These are phyloP conservation scores for Dinothrombium tinctorium DNA, from an alignment of 1,140 invertebrate species.

Conservation along the genomic window DNA sequence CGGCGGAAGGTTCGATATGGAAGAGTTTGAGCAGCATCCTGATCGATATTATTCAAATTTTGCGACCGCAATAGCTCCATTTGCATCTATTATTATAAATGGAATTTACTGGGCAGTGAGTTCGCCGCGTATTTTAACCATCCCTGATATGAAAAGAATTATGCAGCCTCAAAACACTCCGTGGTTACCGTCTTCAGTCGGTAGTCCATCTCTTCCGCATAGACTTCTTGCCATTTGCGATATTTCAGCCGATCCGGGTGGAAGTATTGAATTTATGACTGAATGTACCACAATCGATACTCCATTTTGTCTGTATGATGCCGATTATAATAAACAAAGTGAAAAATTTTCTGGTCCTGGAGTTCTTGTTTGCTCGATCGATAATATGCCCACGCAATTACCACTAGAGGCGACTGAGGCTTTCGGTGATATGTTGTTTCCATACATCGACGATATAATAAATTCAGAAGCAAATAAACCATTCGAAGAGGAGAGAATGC, in stretches of 20 bases:
- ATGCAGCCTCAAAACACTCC: slow-evolving; percentile 55
- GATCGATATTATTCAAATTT: slow-evolving; percentile 88
- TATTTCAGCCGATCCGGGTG: slow-evolving; percentile 93
- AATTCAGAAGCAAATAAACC: slow-evolving; percentile 63
- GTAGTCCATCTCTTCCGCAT: slow-evolving; percentile 70
- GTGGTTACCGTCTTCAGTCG: slow-evolving; percentile 46
- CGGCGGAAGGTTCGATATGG: slow-evolving; percentile 54
- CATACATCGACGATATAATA: slow-evolving; percentile 64
- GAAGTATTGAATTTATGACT: slow-evolving; percentile 98
- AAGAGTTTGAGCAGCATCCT: slow-evolving; percentile 78
- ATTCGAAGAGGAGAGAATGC: slow-evolving; percentile 51
- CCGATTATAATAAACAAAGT: slow-evolving; percentile 74
- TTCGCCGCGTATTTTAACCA: slow-evolving; percentile 80
- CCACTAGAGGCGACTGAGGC: slow-evolving; percentile 91
- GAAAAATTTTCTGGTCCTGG: slow-evolving; percentile 60
- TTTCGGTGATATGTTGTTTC: slow-evolving; percentile 76
- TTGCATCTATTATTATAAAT: slow-evolving; percentile 87
- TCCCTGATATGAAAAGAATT: slow-evolving; percentile 89
- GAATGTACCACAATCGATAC: slow-evolving; percentile 98
- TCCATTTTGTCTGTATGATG: slow-evolving; percentile 94
- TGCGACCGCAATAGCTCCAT: slow-evolving; percentile 88
- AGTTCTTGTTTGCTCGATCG: slow-evolving; percentile 91
- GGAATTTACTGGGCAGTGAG: slow-evolving; percentile 97
- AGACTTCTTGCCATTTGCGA: slow-evolving; percentile 63
- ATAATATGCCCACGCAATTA: slow-evolving; percentile 98